These are phyloP conservation scores for Physella acuta DNA, from an alignment of 1,140 invertebrate species.

Conservation along the genomic window DNA sequence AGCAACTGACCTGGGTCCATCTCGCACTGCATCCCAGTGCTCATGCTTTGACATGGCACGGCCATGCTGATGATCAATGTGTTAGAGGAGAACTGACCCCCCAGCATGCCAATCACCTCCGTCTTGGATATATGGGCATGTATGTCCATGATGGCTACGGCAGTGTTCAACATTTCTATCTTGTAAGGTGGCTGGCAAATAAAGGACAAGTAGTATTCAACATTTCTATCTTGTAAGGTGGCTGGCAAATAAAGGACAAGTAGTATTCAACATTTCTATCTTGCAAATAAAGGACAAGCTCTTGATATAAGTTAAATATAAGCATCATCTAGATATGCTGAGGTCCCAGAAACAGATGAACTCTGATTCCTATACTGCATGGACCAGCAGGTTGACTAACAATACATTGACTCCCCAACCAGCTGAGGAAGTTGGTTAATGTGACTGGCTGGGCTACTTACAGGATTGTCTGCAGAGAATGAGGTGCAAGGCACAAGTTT, in stretches of 20 bases:
- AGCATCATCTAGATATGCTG: too few species aligned
- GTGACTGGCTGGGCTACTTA: too few species aligned
- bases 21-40: slow-evolving; percentile 72
- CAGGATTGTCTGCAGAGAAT: slow-evolving; percentile 39
- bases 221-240: slow-evolving; percentile 67
- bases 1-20: slow-evolving; percentile 72
- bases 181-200: slow-evolving; percentile 66
- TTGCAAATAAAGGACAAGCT: slow-evolving; percentile 49
- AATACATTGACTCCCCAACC: too few species aligned
- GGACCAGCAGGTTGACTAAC: too few species aligned
- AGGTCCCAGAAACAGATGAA: too few species aligned
- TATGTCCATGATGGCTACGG: slow-evolving; percentile 69
- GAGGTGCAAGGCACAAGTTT: slow-evolving; percentile 52
- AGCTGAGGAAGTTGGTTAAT: too few species aligned
- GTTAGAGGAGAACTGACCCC: slow-evolving; percentile 62
- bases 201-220: slow-evolving; percentile 64
- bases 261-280: slow-evolving; percentile 65
- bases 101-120: slow-evolving; percentile 75
- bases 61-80: slow-evolving; percentile 62
- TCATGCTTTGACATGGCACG: slow-evolving; percentile 65
- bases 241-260: slow-evolving; percentile 63
- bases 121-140: slow-evolving; percentile 70
- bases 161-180: slow-evolving; percentile 65
- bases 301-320: too few species aligned
- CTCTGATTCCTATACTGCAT: too few species aligned